phyloP scores from a whole-genome alignment of 2,888 invertebrate genomes.

The Stenoptilia bipunctidactyla region DNA sequence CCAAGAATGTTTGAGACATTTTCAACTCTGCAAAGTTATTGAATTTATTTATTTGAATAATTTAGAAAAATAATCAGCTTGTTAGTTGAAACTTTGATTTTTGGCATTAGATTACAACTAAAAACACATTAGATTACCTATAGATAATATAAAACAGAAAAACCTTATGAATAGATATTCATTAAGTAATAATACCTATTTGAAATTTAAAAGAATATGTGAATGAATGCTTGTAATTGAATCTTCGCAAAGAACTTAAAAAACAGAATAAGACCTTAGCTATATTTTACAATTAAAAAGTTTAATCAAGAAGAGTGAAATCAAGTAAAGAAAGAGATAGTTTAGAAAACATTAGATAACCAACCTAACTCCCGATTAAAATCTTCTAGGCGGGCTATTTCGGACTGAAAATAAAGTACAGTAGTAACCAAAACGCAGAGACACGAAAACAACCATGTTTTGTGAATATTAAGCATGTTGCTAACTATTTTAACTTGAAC shows the following conservation, averaged over 20 bases:
- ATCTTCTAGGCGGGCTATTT: constrained; percentile 54
- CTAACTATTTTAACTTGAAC: constrained; percentile 15
- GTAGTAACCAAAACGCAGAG: constrained; percentile 53
- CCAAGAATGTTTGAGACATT: constrained; percentile 36
- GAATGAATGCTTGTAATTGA: no score
- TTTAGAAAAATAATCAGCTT: background rate
- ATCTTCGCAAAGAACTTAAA: no score
- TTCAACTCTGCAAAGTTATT: constrained; percentile 44
- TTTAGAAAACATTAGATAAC: no score
- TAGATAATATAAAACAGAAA: no score
- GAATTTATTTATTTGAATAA: constrained; percentile 1
- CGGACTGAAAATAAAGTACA: constrained; percentile 59
- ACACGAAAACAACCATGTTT: constrained; percentile 56
- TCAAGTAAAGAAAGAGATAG: no score
- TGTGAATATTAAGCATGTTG: constrained; percentile 61
- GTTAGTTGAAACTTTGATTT: background rate
- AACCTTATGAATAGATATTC: no score
- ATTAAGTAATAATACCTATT: no score
- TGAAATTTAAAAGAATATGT: no score
- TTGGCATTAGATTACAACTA: background rate
- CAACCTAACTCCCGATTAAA: constrained; percentile 49
- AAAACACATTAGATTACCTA: no score
- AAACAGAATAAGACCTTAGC: no score
- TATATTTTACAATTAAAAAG: no score
- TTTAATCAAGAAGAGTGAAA: no score